A percentile compares a stretch with the other conserved stretches of the same genome.
phyloP scores from a whole-genome alignment of 2,797 vertebrate species.

The Myotis pilosus region DNA sequence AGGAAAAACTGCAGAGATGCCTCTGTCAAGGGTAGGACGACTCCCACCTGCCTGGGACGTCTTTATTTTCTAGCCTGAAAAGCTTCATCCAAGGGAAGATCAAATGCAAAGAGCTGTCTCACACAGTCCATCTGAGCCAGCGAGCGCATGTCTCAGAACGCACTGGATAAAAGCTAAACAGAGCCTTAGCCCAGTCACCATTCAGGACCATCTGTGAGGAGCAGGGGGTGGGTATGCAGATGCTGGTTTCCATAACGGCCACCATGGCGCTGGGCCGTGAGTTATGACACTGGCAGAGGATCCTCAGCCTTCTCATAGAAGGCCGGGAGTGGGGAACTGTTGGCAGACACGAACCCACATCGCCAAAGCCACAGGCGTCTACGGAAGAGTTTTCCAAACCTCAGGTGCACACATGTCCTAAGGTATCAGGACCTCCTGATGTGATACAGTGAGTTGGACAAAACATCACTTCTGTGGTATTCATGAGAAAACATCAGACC shows the following conservation, averaged over 20 bases:
- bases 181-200: neutral
- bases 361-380: neutral
- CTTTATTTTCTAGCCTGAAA: conserved; percentile 46
- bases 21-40: neutral
- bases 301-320: neutral
- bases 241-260: neutral
- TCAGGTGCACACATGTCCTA: neutral
- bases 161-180: neutral
- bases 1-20: neutral
- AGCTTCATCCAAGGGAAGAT: neutral
- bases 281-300: neutral
- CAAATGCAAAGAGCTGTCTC: neutral
- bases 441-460: neutral
- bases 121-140: neutral
- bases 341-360: neutral
- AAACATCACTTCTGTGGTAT: neutral
- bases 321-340: neutral
- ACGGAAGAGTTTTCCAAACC: neutral
- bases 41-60: neutral
- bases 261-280: neutral
- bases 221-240: too few species aligned
- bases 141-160: neutral
- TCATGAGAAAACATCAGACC: neutral
- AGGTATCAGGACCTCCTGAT: neutral
- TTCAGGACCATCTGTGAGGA: neutral